phyloP scores from a whole-genome alignment of 2,888 invertebrate species.

The Alloplasta piceator region DNA sequence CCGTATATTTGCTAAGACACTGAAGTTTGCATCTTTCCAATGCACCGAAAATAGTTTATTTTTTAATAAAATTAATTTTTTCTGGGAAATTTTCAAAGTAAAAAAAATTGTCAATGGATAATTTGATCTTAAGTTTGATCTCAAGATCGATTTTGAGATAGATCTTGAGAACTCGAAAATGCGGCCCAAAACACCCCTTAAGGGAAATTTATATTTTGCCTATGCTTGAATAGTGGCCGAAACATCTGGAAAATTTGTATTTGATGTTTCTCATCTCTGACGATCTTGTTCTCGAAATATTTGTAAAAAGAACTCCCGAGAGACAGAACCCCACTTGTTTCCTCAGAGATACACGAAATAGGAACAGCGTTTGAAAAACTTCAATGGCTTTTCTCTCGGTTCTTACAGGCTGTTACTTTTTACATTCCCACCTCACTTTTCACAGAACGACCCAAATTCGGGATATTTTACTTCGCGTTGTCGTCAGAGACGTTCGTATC shows the following conservation, averaged over 20 bases:
- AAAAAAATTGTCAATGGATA: no score
- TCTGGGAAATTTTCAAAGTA: no score
- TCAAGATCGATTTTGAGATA: no score
- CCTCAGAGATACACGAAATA: not conserved
- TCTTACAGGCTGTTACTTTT: slow-evolving; percentile 12
- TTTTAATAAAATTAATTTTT: no score
- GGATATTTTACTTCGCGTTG: not conserved
- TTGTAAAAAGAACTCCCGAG: not conserved
- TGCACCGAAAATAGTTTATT: no score
- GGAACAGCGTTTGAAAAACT: not conserved
- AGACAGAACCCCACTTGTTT: not conserved
- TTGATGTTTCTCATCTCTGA: not conserved
- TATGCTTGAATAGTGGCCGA: not conserved
- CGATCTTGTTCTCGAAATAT: not conserved
- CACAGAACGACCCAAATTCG: not conserved
- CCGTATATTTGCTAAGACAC: no score
- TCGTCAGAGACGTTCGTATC: not conserved
- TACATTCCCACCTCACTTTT: not conserved
- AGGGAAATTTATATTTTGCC: no score
- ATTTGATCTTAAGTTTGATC: no score
- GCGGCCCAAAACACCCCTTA: not conserved
- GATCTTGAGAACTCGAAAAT: no score
- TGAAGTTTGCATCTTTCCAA: no score
- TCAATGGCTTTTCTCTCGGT: not conserved
- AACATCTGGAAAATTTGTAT: not conserved